Evolutionary conservation across 2,888 invertebrate genomes (phyloP), one percentile per base, ranked within the genome.

Genomic region (Eupithecia dodoneata): DNA sequence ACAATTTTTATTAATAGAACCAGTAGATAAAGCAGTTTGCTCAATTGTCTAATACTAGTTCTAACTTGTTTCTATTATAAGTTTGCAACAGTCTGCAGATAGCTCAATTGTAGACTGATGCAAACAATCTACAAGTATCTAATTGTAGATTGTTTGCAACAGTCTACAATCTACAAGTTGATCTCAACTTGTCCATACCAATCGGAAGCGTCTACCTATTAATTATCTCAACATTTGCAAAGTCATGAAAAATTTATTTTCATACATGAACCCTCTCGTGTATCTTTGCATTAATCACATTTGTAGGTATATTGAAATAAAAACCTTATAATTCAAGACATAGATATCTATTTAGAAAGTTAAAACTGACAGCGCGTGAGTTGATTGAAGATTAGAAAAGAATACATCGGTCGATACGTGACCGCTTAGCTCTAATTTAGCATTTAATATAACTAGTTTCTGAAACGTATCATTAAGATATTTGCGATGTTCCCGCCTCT

Each of bases 341-440:
- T 81, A 81, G 52, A 70, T 74, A 79, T 76, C 18, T 42, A 49
- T 79, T 59, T 80, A 72, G 52, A 73, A 55, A 76, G 52, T 12
- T 66, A 76, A 78, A 82, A 81, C 81, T 78, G 74, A 74, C 81
- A 82, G 83, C 87, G 88, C 87, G 87, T 84, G 87, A 85, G 84
- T 87, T 86, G 89, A 90, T 92, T 91, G 87, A 91, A 92, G 91
- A 89, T 90, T 85, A 82, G 86, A 85, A 45, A 45, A 45, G 18
- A n/a, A 87, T 85, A 85, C 84, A 87, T 87, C 86, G 85, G 82
- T 84, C 83, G 83, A 88, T 91, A 92, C 91, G 92, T 92, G 92
- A 91, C 91, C 90, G 88, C 88, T 91, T 91, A 90, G 87, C 85
- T 88, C 88, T 91, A 88, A 91, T 91, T 91, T 90, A 85, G 85